Base-by-base conservation (phyloP, 2,113 vertebrate species). In the Electrona antarctica region DNA sequence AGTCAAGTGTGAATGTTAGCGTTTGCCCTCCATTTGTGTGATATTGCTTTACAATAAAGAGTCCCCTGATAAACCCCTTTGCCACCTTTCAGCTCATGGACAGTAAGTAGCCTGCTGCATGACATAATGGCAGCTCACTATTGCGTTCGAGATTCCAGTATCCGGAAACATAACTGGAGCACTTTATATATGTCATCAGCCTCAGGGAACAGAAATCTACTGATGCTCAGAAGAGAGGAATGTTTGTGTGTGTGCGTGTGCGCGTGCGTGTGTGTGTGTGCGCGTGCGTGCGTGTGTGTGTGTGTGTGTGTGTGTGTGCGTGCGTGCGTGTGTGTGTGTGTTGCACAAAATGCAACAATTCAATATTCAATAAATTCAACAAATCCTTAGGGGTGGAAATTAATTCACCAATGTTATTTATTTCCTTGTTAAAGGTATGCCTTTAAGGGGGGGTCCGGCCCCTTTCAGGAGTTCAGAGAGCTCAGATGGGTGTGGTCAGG, bases 41-140 rank as follows among this genome's bases (percentile, higher is more conserved):
- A 8, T 79, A 75, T 78, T 87, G 69, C 64, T 67, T 74, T 78
- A 75, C 81, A 65, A 68, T 72, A 71, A 81, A 48, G 59, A 81
- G 69, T 74, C 74, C 77, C 85, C 59, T 4, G 71, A 67, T 79
- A 52, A 61, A 58, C 4, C 65, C 15, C 33, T 59, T 74, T 57
- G 11, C 59, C 71, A 56, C 3, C 33, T 83, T 60, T 74, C 64
- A 74, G 73, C 74, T 41, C 46, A 64, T 59, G 46, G 67, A 13
- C 70, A 33, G 29, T 64, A 75, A 78, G 55, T 28, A 21, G 21
- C 21, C 21, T 21, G 12, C 69, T 60, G 21, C 15, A 12, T 75
- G 56, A 65, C 55, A 63, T 54, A 46, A 49, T 52, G 12, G 15
- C 46, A 4, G 14, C 62, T 64, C 51, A 48, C 21, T n/a, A 7